Evolutionary conservation across 2,888 invertebrate genomes (phyloP).

Genomic region (Mythimna pallens): DNA sequence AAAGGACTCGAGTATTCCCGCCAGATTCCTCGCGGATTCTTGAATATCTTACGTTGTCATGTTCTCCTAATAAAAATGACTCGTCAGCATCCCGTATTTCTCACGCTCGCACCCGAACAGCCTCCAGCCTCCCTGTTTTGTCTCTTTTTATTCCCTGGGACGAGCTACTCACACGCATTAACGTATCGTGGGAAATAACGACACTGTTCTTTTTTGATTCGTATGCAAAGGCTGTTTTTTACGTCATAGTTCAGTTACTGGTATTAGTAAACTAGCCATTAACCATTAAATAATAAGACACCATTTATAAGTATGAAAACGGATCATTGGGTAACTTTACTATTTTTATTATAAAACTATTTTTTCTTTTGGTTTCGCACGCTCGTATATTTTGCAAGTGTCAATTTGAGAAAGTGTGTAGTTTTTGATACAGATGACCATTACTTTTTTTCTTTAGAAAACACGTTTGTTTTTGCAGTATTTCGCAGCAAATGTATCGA

Average conservation of each 20-base stretch:
- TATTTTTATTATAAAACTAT: no score
- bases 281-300: background rate
- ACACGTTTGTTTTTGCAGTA: no score
- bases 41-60: conserved; percentile 64
- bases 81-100: conserved; percentile 87
- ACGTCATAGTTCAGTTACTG: conserved; percentile 13
- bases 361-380: background rate
- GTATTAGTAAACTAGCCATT: conserved; percentile 16
- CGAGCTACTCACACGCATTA: conserved; percentile 72
- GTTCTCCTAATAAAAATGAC: conserved; percentile 82
- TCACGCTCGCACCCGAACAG: conserved; percentile 86
- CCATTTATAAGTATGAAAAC: conserved; percentile 10
- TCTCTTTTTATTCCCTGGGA: conserved; percentile 81
- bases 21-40: conserved; percentile 63
- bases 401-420: no score
- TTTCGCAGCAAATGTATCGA: no score
- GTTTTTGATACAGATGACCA: no score
- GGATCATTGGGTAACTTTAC: background rate
- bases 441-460: no score
- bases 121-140: conserved; percentile 75
- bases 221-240: conserved; percentile 35
- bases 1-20: conserved; percentile 52
- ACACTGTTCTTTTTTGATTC: conserved; percentile 53
- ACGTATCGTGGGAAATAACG: conserved; percentile 69
- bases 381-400: no score